Conservation (phyloP, 2,888 invertebrate species). For the Morpho helenor region DNA sequence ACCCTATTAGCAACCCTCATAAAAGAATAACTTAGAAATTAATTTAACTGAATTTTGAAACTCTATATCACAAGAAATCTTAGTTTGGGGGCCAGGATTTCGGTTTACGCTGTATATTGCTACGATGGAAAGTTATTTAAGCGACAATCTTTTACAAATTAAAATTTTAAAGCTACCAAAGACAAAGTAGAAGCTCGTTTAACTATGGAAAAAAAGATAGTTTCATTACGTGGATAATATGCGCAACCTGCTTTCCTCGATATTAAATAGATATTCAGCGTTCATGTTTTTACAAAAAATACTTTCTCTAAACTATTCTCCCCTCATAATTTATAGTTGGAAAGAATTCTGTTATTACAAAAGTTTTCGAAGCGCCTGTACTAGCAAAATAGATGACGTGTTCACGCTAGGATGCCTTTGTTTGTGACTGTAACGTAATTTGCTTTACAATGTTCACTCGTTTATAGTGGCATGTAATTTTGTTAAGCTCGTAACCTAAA, state of each 20-base stretch:
- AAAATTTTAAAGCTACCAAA: too few relatives aligned
- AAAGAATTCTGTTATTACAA: conserved; percentile 34
- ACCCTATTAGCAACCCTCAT: too few relatives aligned
- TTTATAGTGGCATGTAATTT: not conserved
- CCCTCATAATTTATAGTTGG: conserved; percentile 32
- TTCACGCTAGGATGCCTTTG: conserved; percentile 14
- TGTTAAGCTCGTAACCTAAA: too few relatives aligned
- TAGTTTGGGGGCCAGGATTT: too few relatives aligned
- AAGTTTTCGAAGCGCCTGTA: conserved; percentile 28
- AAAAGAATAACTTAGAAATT: too few relatives aligned
- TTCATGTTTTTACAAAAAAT: conserved; percentile 24
- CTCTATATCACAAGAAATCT: too few relatives aligned
- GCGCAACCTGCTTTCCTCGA: conserved; percentile 12
- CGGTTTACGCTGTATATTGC: too few relatives aligned
- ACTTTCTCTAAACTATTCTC: conserved; percentile 29
- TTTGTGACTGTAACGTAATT: conserved; percentile 1
- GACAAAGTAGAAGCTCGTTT: too few relatives aligned
- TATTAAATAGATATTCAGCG: conserved; percentile 18
- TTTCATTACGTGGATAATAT: not conserved
- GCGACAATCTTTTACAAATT: too few relatives aligned
- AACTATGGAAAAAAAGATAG: too few relatives aligned
- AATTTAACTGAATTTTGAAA: too few relatives aligned
- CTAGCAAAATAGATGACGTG: conserved; percentile 24
- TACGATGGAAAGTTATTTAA: too few relatives aligned
- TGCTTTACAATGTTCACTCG: conserved; percentile 1